phyloP scores from a whole-genome alignment of 2,888 invertebrate genomes.

The Dugesia japonica region DNA sequence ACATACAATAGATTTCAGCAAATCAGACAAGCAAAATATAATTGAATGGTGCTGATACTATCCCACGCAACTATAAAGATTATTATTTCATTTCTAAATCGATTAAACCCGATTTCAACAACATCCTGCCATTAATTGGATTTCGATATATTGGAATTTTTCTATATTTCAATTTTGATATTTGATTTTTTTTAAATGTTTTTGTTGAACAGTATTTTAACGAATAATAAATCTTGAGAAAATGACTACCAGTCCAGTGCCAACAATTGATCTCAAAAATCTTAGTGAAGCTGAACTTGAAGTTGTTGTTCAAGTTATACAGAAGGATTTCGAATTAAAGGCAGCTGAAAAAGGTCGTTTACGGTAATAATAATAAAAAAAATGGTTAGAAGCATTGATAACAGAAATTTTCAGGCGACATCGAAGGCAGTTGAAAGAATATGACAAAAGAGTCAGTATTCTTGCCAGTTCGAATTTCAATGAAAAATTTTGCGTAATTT shows the following conservation, averaged over 20 bases:
- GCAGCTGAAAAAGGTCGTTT: background rate
- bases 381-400: background rate
- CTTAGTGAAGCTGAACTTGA: slow-evolving; percentile 12
- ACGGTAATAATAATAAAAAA: background rate
- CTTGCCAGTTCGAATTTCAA: background rate
- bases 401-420: background rate
- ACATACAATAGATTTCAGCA: no score
- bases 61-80: slow-evolving; percentile 9
- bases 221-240: background rate
- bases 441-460: background rate
- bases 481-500: background rate
- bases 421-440: background rate
- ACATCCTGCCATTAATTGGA: slow-evolving; percentile 2
- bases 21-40: no score
- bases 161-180: background rate
- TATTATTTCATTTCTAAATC: background rate
- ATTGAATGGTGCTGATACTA: background rate
- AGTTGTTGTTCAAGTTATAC: background rate
- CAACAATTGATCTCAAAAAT: background rate
- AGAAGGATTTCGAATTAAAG: background rate
- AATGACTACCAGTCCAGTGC: background rate
- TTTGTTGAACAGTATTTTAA: background rate
- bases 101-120: background rate
- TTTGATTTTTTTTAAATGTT: background rate
- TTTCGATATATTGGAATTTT: background rate